phyloP scores from a whole-genome alignment of 2,113 vertebrate species.

The Gila orcuttii region DNA sequence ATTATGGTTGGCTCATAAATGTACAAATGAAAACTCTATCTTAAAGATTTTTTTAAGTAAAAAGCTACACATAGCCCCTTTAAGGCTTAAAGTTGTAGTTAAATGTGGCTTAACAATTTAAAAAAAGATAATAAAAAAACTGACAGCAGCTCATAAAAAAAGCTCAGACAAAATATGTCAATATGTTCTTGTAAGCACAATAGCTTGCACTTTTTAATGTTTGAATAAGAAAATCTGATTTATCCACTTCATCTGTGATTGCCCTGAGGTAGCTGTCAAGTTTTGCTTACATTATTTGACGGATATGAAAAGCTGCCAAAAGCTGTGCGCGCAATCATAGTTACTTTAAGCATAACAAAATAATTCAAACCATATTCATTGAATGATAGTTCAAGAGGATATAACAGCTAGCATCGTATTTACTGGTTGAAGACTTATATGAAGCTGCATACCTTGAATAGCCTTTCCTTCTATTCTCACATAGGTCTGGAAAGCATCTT shows the following conservation, averaged over 20 bases:
- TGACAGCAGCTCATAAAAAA: background rate
- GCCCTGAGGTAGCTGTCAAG: slow-evolving; percentile 16
- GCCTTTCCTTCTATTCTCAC: background rate
- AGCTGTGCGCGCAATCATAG: background rate
- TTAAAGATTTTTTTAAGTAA: no score
- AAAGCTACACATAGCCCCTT: no score
- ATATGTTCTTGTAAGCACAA: background rate
- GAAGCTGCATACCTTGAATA: background rate
- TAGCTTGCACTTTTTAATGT: background rate
- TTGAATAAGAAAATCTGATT: slow-evolving; percentile 7
- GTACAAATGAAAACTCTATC: no score
- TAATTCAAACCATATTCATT: slow-evolving; percentile 7
- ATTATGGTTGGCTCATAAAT: no score
- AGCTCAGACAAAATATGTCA: background rate
- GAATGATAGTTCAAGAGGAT: background rate
- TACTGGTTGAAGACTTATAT: background rate
- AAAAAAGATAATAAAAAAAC: background rate
- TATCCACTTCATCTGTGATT: slow-evolving; percentile 6
- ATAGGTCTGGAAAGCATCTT: slow-evolving; percentile 22
- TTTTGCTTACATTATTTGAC: slow-evolving; percentile 32
- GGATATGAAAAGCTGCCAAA: slow-evolving; percentile 1
- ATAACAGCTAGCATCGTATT: background rate
- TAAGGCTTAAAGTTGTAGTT: background rate
- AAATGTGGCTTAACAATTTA: background rate
- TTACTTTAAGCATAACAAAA: background rate